phyloP scores from a whole-genome alignment of 2,113 vertebrate genomes.

The Mystacornis crossleyi region DNA sequence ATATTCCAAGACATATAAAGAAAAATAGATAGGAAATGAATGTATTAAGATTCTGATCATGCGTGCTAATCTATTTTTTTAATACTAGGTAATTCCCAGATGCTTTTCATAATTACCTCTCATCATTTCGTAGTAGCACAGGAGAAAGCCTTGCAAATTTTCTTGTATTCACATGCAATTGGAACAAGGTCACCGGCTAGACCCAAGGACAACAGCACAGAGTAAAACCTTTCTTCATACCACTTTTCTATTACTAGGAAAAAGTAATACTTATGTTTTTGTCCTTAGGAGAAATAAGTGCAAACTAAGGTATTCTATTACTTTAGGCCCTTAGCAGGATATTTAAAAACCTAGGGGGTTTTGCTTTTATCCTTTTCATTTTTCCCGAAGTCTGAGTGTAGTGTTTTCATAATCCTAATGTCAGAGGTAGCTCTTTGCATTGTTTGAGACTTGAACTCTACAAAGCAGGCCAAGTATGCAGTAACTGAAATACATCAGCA shows the following conservation, averaged over 20 bases:
- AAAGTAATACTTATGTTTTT: not conserved
- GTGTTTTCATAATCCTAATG: not conserved
- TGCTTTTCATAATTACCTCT: constrained; percentile 49
- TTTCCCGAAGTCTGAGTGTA: not conserved
- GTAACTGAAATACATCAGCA: not conserved
- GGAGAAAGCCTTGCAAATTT: constrained; percentile 4
- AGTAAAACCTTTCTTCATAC: not conserved
- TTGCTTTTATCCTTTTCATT: not conserved
- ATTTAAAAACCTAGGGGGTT: not conserved
- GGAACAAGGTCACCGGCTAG: constrained; percentile 28
- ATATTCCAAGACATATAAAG: not conserved
- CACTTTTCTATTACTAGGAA: not conserved
- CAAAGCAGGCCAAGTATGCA: not conserved
- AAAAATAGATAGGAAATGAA: not conserved
- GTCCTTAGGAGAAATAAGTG: not conserved
- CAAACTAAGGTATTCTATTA: not conserved
- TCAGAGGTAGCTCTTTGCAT: not conserved
- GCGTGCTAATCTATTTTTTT: constrained; percentile 1
- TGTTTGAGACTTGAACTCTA: not conserved
- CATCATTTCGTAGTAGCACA: not conserved
- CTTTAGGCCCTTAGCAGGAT: not conserved
- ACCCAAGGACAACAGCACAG: constrained; percentile 28
- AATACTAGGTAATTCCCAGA: constrained; percentile 34
- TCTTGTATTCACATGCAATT: not conserved
- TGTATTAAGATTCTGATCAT: constrained; percentile 27